A percentile compares a stretch with the other conserved stretches of the same genome.
phyloP scores from a whole-genome alignment of 2,888 invertebrate genomes.

The Cephalotes varians region DNA sequence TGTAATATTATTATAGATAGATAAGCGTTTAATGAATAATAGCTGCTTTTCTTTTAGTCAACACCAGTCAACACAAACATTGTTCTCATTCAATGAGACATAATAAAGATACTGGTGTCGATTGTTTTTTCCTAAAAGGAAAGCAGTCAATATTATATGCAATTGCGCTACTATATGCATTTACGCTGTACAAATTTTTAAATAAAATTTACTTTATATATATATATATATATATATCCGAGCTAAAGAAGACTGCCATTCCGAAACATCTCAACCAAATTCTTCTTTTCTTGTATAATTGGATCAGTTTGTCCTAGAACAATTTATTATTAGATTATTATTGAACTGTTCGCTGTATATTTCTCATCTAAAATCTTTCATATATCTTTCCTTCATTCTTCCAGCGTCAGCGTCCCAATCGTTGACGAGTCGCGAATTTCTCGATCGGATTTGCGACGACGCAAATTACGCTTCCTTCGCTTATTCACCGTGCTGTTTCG shows the following conservation, averaged over 20 bases:
- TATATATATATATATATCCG: no score
- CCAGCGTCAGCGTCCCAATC: not conserved
- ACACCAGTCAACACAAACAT: no score
- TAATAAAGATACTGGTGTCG: no score
- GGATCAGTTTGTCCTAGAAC: not conserved
- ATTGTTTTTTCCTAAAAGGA: no score
- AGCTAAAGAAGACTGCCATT: not conserved
- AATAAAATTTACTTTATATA: constrained; percentile 6
- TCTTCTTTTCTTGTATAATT: constrained; percentile 8
- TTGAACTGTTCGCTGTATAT: not conserved
- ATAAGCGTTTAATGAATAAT: no score
- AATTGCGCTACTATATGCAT: not conserved
- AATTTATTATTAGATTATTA: constrained; percentile 23
- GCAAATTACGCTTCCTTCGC: not conserved
- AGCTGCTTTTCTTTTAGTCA: no score
- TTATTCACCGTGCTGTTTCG: not conserved
- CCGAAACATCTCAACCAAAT: not conserved
- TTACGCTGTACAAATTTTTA: not conserved
- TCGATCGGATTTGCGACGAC: constrained; percentile 6
- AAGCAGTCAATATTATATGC: not conserved
- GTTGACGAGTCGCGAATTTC: not conserved
- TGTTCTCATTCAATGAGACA: no score
- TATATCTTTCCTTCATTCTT: not conserved
- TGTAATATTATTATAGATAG: not conserved
- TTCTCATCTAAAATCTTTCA: not conserved